phyloP scores from a whole-genome alignment of 2,888 invertebrate genomes.

The Caenorhabditis sulstoni region DNA sequence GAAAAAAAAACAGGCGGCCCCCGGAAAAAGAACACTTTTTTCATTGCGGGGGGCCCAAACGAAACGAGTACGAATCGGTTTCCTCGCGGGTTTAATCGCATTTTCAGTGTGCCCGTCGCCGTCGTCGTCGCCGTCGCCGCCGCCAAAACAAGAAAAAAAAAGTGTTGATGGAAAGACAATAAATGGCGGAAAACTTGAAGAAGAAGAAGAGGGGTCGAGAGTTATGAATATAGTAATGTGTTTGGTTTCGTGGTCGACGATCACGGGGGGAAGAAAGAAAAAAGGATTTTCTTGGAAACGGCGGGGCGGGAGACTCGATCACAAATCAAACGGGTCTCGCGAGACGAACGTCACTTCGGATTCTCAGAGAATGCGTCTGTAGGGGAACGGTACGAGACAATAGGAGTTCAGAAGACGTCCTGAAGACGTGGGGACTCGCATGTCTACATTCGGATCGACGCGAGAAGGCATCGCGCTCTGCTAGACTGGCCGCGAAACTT shows the following conservation, averaged over 20 bases:
- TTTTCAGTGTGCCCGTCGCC: constrained; percentile 1
- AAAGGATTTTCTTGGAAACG: background rate
- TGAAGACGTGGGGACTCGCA: too few relatives aligned
- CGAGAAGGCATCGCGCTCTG: too few relatives aligned
- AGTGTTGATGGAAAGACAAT: background rate
- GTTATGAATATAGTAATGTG: constrained; percentile 39
- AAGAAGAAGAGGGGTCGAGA: background rate
- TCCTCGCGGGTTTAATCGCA: background rate
- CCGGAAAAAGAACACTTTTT: constrained; percentile 1
- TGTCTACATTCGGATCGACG: too few relatives aligned
- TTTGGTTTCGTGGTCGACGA: constrained; percentile 1
- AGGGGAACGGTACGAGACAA: too few relatives aligned
- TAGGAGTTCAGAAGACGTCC: too few relatives aligned
- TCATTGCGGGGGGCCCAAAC: background rate
- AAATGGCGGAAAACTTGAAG: background rate
- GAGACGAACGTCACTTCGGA: too few relatives aligned
- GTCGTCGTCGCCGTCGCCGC: too few relatives aligned
- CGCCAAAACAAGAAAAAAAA: constrained; percentile 14
- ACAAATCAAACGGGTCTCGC: too few relatives aligned
- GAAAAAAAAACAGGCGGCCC: too few relatives aligned
- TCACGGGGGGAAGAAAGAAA: background rate
- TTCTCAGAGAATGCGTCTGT: too few relatives aligned
- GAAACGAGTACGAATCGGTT: background rate
- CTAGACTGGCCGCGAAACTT: too few relatives aligned
- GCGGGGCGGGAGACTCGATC: background rate